Conservation (phyloP, 2,888 invertebrate genomes). For the Cacoxenus indagator region DNA sequence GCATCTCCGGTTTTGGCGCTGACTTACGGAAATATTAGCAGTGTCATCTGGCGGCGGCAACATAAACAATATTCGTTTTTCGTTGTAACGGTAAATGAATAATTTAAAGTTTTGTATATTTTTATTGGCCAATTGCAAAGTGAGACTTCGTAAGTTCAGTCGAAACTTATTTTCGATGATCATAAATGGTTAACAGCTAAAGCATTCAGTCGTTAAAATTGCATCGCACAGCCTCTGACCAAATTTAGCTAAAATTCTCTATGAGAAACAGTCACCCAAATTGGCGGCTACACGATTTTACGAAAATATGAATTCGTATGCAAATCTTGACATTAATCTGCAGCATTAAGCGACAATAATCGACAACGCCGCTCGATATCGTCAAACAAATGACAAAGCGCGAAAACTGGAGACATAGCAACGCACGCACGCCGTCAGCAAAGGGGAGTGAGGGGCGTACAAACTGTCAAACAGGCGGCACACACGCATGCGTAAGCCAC, state of each 20-base stretch:
- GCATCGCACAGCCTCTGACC: slow-evolving; percentile 28
- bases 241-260: slow-evolving; percentile 35
- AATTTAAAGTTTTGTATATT: too few species aligned
- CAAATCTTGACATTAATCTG: slow-evolving; percentile 66
- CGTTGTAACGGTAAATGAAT: too few species aligned
- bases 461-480: too few species aligned
- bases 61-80: too few species aligned
- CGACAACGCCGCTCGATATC: slow-evolving; percentile 14
- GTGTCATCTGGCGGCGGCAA: too few species aligned
- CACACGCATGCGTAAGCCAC: too few species aligned
- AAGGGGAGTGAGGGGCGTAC: slow-evolving; percentile 29
- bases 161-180: slow-evolving; percentile 17
- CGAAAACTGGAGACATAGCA: slow-evolving; percentile 48
- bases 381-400: slow-evolving; percentile 46
- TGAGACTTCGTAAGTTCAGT: too few species aligned
- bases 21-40: too few species aligned
- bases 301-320: slow-evolving; percentile 53
- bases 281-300: slow-evolving; percentile 37
- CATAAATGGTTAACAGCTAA: slow-evolving; percentile 30
- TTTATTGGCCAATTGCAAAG: too few species aligned
- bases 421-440: slow-evolving; percentile 22
- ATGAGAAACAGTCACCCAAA: slow-evolving; percentile 34
- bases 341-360: slow-evolving; percentile 37
- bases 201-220: not conserved
- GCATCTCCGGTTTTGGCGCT: too few species aligned